phyloP scores from a whole-genome alignment of 2,797 vertebrate species.

The Anabas testudineus region DNA sequence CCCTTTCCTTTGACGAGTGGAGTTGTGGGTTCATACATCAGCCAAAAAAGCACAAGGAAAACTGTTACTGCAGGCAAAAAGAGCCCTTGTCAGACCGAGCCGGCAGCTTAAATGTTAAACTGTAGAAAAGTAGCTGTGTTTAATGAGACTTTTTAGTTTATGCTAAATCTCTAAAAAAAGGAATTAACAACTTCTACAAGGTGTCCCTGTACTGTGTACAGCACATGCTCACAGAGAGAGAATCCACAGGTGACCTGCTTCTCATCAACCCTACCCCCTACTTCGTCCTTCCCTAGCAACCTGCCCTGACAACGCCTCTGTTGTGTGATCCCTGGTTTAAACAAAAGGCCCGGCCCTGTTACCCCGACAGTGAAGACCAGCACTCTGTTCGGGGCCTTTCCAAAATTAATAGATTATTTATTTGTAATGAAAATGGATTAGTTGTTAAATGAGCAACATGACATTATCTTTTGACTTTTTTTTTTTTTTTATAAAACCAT shows the following conservation, averaged over 20 bases:
- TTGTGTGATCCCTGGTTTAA: constrained; percentile 69
- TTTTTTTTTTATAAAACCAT: too few relatives aligned
- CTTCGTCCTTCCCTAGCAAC: constrained; percentile 72
- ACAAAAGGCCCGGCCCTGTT: too few relatives aligned
- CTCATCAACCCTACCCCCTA: constrained; percentile 71
- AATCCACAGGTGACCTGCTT: constrained; percentile 86
- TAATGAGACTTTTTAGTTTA: not conserved
- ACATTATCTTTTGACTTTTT: too few relatives aligned
- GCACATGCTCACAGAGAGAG: constrained; percentile 14
- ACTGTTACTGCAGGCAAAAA: not conserved
- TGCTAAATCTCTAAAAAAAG: not conserved
- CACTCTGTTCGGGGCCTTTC: constrained; percentile 46
- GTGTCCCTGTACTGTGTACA: constrained; percentile 10
- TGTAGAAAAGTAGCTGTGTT: not conserved
- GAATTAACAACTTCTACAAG: constrained; percentile 10
- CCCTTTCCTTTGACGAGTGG: not conserved
- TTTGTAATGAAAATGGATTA: too few relatives aligned
- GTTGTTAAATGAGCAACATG: too few relatives aligned
- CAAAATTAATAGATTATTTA: constrained; percentile 64
- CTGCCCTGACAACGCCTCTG: constrained; percentile 81
- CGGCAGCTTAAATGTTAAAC: too few relatives aligned
- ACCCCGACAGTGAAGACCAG: constrained; percentile 32
- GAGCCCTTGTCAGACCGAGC: not conserved
- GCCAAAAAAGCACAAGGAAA: not conserved
- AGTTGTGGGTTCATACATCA: not conserved